phyloP scores from a whole-genome alignment of 1,140 invertebrate genomes.

The silkworm (Bombyx mori) region ASM3026992v2 NC_085112.1:9517001-9517500 shows the following conservation, averaged over 20 bases:
- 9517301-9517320: constrained; percentile 23
- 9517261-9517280: not conserved
- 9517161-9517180: not conserved
- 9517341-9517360: constrained; percentile 31
- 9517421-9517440: constrained; percentile 51
- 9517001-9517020: too few species aligned
- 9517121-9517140: not conserved
- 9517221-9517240: not conserved
- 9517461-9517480: constrained; percentile 28
- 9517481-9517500: constrained; percentile 39
- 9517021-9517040: too few species aligned
- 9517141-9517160: not conserved
- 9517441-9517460: constrained; percentile 48
- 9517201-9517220: not conserved
- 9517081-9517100: too few species aligned
- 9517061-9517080: too few species aligned
- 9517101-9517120: too few species aligned
- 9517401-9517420: constrained; percentile 47
- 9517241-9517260: constrained; percentile 1
- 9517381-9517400: constrained; percentile 26
- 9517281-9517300: constrained; percentile 16
- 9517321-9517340: constrained; percentile 41
- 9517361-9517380: constrained; percentile 41
- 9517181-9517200: too few species aligned
- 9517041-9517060: too few species aligned